Percentiles rank a stretch among this genome's conserved stretches.
These are phyloP conservation scores for Nyctereutes procyonoides DNA, from an alignment of 2,113 vertebrate species.

Conservation along the genomic window DNA sequence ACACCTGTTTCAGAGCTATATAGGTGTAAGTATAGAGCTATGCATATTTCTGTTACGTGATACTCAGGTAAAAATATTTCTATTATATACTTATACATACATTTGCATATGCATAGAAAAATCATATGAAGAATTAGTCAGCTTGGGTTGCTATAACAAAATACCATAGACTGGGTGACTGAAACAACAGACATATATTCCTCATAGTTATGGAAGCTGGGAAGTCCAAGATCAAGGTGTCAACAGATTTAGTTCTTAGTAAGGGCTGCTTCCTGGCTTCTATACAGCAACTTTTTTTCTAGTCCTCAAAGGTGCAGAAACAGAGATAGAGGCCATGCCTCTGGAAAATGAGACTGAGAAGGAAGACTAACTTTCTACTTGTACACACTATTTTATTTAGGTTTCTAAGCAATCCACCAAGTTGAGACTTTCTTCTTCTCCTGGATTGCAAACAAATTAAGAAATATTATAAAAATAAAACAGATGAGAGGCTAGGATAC, in stretches of 20 bases:
- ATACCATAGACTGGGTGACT: not conserved
- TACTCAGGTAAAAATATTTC: not conserved
- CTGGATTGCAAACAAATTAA: not conserved
- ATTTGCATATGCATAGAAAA: not conserved
- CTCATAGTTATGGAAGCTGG: not conserved
- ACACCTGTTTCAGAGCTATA: not conserved
- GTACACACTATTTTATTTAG: not conserved
- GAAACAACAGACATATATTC: not conserved
- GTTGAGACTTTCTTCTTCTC: not conserved
- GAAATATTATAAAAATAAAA: constrained; percentile 30
- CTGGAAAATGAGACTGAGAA: not conserved
- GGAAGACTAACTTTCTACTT: not conserved
- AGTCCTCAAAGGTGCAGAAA: not conserved
- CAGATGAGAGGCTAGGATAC: not conserved
- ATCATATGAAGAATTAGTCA: not conserved
- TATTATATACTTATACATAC: not conserved
- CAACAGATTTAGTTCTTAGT: not conserved
- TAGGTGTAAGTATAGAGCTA: not conserved
- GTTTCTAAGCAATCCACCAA: not conserved
- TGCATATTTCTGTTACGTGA: not conserved
- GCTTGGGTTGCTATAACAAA: not conserved
- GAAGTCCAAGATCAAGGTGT: not conserved
- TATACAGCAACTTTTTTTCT: not conserved
- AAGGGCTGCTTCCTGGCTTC: not conserved
- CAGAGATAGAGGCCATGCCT: not conserved